phyloP scores from a whole-genome alignment of 2,797 vertebrate genomes.

The Hippopotamyrus pictus region DNA sequence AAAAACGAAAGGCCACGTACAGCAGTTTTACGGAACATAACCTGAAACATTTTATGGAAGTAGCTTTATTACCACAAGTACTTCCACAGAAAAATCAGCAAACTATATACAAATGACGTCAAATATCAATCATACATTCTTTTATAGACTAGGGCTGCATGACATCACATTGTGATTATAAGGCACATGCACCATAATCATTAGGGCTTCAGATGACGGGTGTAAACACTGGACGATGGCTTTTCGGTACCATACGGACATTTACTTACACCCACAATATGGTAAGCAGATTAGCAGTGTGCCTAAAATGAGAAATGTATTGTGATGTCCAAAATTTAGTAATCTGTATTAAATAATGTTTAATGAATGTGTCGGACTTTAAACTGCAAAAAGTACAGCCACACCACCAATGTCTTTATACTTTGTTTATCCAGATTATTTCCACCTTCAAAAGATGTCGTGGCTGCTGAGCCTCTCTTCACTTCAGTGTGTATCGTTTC shows the following conservation, averaged over 20 bases:
- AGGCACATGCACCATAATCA: neutral
- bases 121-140: neutral
- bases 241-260: neutral
- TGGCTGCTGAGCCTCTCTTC: neutral
- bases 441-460: neutral
- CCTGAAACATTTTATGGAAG: neutral
- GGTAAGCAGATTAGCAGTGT: neutral
- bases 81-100: neutral
- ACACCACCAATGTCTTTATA: neutral
- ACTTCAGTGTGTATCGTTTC: neutral
- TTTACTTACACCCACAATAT: neutral
- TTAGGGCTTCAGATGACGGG: neutral
- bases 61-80: neutral
- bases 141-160: neutral
- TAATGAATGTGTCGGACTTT: neutral
- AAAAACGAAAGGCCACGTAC: neutral
- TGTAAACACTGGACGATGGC: neutral
- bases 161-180: neutral
- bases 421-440: neutral
- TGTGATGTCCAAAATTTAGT: neutral
- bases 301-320: neutral
- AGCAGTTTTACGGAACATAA: neutral
- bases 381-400: neutral
- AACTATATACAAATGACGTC: neutral
- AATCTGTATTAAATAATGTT: neutral